A percentile compares a stretch with the other conserved stretches of the same genome.
Conservation (phyloP, 2,113 vertebrate genomes). For the Thunnus maccoyii region DNA sequence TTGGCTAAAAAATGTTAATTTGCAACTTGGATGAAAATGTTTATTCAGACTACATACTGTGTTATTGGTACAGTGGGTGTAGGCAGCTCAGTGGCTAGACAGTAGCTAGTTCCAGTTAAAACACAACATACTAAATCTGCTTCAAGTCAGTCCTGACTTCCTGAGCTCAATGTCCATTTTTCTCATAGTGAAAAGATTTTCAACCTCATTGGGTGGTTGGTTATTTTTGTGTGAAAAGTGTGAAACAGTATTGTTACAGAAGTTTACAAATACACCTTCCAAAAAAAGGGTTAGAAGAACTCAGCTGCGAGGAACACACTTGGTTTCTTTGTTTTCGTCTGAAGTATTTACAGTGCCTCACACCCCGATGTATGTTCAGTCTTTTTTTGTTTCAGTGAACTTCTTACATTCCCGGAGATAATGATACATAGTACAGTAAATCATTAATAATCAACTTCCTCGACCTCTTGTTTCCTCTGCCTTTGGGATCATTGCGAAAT, state of each 20-base stretch:
- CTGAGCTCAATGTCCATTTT: slow-evolving; percentile 7
- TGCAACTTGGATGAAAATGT: slow-evolving; percentile 26
- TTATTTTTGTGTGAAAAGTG: neutral
- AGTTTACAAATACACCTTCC: neutral
- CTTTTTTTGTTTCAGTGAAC: slow-evolving; percentile 21
- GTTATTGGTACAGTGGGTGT: slow-evolving; percentile 31
- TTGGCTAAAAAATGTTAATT: slow-evolving; percentile 13
- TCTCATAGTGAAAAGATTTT: neutral
- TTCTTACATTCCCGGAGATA: slow-evolving; percentile 29
- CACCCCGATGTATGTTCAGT: neutral
- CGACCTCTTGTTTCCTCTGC: slow-evolving; percentile 51
- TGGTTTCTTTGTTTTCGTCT: neutral
- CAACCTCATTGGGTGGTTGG: neutral
- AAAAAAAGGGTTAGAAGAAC: neutral
- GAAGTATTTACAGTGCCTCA: neutral
- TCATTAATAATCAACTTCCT: slow-evolving; percentile 69
- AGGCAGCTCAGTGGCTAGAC: slow-evolving; percentile 9
- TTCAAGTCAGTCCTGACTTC: slow-evolving; percentile 11
- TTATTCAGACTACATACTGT: slow-evolving; percentile 24
- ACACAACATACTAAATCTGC: slow-evolving; percentile 15
- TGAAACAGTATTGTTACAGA: neutral
- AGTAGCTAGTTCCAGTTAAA: slow-evolving; percentile 16
- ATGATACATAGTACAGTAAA: slow-evolving; percentile 48
- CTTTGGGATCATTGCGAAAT: slow-evolving; percentile 64
- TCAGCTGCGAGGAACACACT: neutral